A percentile compares a stretch with the other conserved stretches of the same genome.
Evolutionary conservation across 2,113 vertebrate genomes (phyloP).

Genomic region (Trinectes maculatus): DNA sequence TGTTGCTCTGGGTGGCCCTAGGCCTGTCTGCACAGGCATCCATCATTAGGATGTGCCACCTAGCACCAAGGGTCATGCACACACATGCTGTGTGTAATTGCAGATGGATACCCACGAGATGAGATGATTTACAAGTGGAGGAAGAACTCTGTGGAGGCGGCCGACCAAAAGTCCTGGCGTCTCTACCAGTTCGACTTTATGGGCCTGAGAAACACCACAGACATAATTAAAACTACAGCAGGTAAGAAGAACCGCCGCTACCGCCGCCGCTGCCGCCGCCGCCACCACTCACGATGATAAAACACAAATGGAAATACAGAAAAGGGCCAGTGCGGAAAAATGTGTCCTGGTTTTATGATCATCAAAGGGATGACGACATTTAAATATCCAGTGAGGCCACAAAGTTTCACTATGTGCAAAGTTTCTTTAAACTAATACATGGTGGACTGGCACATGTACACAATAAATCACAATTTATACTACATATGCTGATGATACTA

Average conservation of each 20-base stretch:
- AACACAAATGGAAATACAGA: no score
- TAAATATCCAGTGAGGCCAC: no score
- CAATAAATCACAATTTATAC: no score
- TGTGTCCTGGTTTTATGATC: no score
- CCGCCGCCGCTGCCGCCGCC: no score
- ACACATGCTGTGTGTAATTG: conserved; percentile 74
- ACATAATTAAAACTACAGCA: conserved; percentile 90
- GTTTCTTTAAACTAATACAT: no score
- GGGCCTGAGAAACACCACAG: conserved; percentile 93
- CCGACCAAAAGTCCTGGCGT: conserved; percentile 95
- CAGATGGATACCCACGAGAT: conserved; percentile 96
- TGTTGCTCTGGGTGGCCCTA: conserved; percentile 46
- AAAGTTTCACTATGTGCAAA: no score
- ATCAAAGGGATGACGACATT: no score
- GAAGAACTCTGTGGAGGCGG: conserved; percentile 93
- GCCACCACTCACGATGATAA: no score
- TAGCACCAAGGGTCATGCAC: conserved; percentile 45
- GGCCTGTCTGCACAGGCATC: conserved; percentile 54
- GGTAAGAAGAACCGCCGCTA: no score
- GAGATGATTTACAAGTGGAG: conserved; percentile 98
- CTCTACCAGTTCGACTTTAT: conserved; percentile 98
- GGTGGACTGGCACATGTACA: no score
- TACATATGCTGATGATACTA: not conserved
- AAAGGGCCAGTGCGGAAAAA: no score
- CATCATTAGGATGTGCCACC: conserved; percentile 60